A percentile compares a stretch with the other conserved stretches of the same genome.
phyloP scores from a whole-genome alignment of 2,113 vertebrate species.

The Tyto alba region DNA sequence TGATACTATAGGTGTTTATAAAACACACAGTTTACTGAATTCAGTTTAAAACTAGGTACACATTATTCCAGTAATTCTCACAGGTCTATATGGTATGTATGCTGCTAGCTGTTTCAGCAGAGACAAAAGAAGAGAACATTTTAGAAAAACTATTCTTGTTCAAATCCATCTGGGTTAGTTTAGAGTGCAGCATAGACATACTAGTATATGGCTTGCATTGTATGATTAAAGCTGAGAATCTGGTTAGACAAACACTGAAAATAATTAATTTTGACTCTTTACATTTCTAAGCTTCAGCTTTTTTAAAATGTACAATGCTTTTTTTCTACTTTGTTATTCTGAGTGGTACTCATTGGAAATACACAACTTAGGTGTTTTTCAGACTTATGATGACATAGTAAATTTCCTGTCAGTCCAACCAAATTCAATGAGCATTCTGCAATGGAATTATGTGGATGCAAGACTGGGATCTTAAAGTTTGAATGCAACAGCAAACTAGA shows the following conservation, averaged over 20 bases:
- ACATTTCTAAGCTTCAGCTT: not conserved
- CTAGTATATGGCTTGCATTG: not conserved
- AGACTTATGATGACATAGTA: not conserved
- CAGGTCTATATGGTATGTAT: not conserved
- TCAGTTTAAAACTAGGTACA: not conserved
- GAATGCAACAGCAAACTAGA: not conserved
- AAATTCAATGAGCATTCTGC: not conserved
- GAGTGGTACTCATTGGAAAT: not conserved
- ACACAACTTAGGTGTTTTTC: not conserved
- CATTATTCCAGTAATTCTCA: not conserved
- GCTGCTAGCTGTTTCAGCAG: conserved; percentile 26
- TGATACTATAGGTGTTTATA: not conserved
- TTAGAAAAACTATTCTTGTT: conserved; percentile 56
- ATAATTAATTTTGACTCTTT: not conserved
- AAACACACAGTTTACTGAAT: not conserved
- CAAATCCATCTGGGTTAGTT: conserved; percentile 38
- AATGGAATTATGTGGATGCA: not conserved
- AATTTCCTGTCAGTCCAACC: not conserved
- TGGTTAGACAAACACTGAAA: not conserved
- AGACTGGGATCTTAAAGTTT: not conserved
- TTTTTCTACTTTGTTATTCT: not conserved
- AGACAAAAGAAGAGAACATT: conserved; percentile 45
- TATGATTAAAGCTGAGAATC: not conserved
- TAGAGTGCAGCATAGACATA: not conserved
- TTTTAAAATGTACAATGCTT: not conserved